Evolutionary conservation across 2,888 invertebrate genomes (phyloP), one percentile per base, ranked within the genome.

Genomic region (Drosophila subsilvestris): DNA sequence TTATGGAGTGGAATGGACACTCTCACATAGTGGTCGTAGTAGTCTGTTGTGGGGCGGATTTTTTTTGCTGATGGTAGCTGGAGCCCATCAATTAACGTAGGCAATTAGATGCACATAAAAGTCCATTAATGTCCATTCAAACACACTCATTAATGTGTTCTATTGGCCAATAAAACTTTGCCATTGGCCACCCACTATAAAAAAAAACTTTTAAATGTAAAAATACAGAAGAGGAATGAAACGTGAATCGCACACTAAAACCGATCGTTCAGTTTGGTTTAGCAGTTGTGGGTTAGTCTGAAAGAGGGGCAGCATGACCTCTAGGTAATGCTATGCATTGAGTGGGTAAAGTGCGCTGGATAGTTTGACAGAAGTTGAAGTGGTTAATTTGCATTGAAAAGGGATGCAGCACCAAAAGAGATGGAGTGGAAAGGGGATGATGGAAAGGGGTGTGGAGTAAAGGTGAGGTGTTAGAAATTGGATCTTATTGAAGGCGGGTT

Each of bases 81-180:
- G 32, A 18, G 37, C 18, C 44, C 51, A 80, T 67, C 80, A 78
- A 71, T 78, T 76, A 73, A 73, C 43, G 58, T 12, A 25, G 25
- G 48, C 68, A 54, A 57, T 73, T 76, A 48, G 53, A 45, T 63
- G 51, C 69, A 62, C 69, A 78, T 79, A 75, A 77, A 73, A 54
- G 37, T 51, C 59, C 56, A 83, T 73, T 74, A 45, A 47, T 66
- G 32, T 69, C 55, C 48, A 65, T 57, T 67, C 58, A 63, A 56
- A 63, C 66, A 70, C 63, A 44, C 53, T 71, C 78, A 79, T 83
- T 83, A 78, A 80, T 74, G 61, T 58, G 50, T 42, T 51, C 73
- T 70, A 81, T 79, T 75, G 70, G 66, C 75, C 75, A 75, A 85
- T 82, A 82, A 85, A 79, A 82, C 69, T 72, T 55, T 47, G 62